Base-by-base conservation (phyloP, 2,888 invertebrate species). In the Smittia aterrima region DNA sequence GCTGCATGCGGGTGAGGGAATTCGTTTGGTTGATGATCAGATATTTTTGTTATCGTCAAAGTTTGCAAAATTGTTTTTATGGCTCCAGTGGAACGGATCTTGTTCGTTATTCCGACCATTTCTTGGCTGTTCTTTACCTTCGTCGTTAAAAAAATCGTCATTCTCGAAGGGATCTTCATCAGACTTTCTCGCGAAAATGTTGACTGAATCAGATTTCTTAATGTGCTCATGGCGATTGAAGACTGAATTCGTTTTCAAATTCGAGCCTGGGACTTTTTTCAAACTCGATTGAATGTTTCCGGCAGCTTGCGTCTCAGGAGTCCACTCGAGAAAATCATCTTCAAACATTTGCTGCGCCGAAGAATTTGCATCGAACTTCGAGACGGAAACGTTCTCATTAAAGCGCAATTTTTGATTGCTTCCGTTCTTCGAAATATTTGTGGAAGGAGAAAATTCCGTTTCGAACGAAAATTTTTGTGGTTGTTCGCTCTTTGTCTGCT, bases 141-240 rank as follows among this genome's bases (percentile, higher is more conserved):
- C 77, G 18, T 38, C 75, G 54, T 54, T 70, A 64, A 95, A 95
- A 83, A 95, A 95, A 77, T 93, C 93, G 78, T 93, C 92, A 73
- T 92, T 92, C 77, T 93, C 95, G 79, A 95, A 95, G 1, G 95
- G 95, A 83, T 95, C 95, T 40, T 72, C 72, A 81, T 95, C 95
- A 64, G 87, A 88, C 79, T 93, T 93, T 70, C 92, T 87, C 2
- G 90, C 90, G 83, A 95, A 95, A 78, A 95, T 95, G 82, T 95
- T 94, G 7, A 94, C 90, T 1, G 94, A 94, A 80, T 94, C 94
- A 0, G 94, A 94, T 82, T 95, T 95, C 79, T 92, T 92, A 66
- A 93, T 88, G 79, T 90, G 87, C 74, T 87, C 85, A 76, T 89
- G 89, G 1, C 83, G 81, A 75, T 84, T 79, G 76, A 84, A 67